These are phyloP conservation scores for Coluber constrictor DNA, from an alignment of 2,797 vertebrate genomes.

Conservation along the genomic window DNA sequence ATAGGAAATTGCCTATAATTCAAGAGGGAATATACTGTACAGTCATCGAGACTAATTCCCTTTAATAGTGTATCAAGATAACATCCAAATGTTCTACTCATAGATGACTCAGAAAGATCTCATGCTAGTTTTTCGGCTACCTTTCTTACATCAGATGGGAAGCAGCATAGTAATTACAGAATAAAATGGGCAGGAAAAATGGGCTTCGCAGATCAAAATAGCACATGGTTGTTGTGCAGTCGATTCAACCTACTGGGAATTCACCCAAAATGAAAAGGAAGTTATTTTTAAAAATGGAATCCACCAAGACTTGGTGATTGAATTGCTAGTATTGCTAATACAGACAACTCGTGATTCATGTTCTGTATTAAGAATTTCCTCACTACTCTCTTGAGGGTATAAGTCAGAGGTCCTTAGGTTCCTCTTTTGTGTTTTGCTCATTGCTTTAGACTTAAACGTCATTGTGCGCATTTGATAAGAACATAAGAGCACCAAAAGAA, in stretches of 20 bases:
- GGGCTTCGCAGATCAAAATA: neutral
- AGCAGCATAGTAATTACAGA: neutral
- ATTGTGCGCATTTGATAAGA: neutral
- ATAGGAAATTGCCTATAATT: neutral
- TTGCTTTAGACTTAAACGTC: neutral
- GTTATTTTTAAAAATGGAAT: neutral
- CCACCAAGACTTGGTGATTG: neutral
- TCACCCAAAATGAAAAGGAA: neutral
- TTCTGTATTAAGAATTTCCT: slow-evolving; percentile 20
- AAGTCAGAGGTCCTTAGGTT: neutral
- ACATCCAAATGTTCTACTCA: neutral
- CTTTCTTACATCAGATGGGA: neutral
- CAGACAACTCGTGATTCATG: neutral
- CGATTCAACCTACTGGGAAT: neutral
- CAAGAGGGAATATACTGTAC: neutral
- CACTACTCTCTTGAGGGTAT: neutral
- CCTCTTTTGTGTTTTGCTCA: neutral
- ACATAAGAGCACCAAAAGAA: neutral
- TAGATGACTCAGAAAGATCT: neutral
- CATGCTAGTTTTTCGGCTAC: neutral
- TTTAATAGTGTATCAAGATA: neutral
- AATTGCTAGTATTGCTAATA: neutral
- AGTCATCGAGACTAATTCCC: neutral
- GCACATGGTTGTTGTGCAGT: neutral
- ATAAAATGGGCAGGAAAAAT: neutral